Evolutionary conservation across 2,797 vertebrate species (phyloP), one percentile per base, ranked within the genome.

Genomic region (Mico argentatus): DNA sequence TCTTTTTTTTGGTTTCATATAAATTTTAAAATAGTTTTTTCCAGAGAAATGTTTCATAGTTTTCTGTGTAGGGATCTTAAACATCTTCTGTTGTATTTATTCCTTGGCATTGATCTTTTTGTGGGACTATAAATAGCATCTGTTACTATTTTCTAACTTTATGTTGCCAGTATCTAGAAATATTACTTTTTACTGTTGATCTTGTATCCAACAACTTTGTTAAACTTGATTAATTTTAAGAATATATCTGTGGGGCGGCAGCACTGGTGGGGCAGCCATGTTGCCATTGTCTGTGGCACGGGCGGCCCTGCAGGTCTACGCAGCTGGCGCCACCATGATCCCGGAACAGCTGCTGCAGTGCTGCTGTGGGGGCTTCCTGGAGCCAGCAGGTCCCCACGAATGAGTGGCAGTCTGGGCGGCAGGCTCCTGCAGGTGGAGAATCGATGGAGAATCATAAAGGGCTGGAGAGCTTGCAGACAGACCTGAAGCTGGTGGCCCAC

Each of bases 401-500:
- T 99, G 99, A 99, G 98, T 97, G 98, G 98, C 97, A 98, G 98
- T n/a, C 15, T 0, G 7, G 97, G 97, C 98, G 98, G 98, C 98
- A 98, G 98, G 98, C 98, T 96, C 95, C 96, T 85, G 95, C 57
- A 98, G 90, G 95, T 50, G 98, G 97, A 95, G 98, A 98, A 98
- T 98, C 98, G 96, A 99, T 99, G 99, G 99, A 99, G 98, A 98
- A 95, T 98, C 99, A 99, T 98, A 99, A 99, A 98, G 97, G 97
- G 97, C 97, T 98, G 91, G 99, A 99, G 98, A 98, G 98, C 92
- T 99, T 99, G 27, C 98, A 98, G 97, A 98, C 99, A 52, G 99
- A 99, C 98, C 99, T 99, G 94, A 99, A 99, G 98, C 99, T 99
- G 95, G 99, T 99, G 55, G 99, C 99, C 27, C 99, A 99, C 94